Conservation (phyloP, 2,888 invertebrate species). For the Drosophila macrospina region DNA sequence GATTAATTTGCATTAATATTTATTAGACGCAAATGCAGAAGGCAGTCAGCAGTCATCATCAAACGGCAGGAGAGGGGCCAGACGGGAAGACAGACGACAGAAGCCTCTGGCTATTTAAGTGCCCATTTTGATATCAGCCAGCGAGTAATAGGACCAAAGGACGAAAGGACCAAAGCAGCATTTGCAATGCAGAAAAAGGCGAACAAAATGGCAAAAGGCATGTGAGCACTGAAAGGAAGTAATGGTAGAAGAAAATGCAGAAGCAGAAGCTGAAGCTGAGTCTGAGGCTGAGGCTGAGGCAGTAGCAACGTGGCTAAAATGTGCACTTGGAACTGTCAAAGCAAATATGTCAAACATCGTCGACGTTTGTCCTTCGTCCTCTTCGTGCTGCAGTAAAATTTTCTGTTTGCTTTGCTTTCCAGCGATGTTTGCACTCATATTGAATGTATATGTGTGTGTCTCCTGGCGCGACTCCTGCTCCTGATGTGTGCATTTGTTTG, state of each 20-base stretch:
- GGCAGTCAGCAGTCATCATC: slow-evolving; percentile 51
- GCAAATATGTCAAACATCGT: slow-evolving; percentile 81
- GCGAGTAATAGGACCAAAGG: slow-evolving; percentile 28
- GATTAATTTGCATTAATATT: slow-evolving; percentile 80
- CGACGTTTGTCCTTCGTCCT: slow-evolving; percentile 66
- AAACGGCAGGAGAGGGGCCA: slow-evolving; percentile 17
- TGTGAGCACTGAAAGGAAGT: slow-evolving; percentile 17
- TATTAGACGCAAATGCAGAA: slow-evolving; percentile 75
- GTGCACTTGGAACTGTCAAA: slow-evolving; percentile 81
- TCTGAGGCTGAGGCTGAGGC: slow-evolving; percentile 6
- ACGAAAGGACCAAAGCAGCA: slow-evolving; percentile 39
- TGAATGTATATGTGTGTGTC: slow-evolving; percentile 56
- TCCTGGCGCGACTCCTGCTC: slow-evolving; percentile 61
- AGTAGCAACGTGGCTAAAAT: slow-evolving; percentile 73
- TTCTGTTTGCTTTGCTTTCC: slow-evolving; percentile 75
- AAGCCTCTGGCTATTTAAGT: slow-evolving; percentile 73
- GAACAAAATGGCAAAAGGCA: slow-evolving; percentile 59
- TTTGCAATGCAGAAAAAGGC: slow-evolving; percentile 68
- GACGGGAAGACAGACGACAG: slow-evolving; percentile 23
- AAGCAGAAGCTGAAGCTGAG: no score
- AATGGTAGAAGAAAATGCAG: slow-evolving; percentile 18
- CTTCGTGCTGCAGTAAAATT: slow-evolving; percentile 62
- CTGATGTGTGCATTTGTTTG: slow-evolving; percentile 76
- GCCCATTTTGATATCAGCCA: slow-evolving; percentile 70
- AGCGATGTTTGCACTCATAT: slow-evolving; percentile 76